phyloP scores from a whole-genome alignment of 2,888 invertebrate genomes.

The Poecilus cupreus region DNA sequence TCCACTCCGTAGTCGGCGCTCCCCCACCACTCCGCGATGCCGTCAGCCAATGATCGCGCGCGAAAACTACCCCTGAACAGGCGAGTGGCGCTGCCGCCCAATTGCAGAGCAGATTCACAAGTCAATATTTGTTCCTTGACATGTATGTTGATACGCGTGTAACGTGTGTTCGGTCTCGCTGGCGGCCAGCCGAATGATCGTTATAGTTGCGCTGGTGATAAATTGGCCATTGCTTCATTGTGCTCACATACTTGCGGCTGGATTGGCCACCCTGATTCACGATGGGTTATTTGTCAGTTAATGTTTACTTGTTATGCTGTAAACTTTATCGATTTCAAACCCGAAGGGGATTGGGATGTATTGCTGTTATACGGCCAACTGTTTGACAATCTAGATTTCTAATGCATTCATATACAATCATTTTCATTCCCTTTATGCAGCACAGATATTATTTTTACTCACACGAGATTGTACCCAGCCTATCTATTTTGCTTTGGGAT shows the following conservation, averaged over 20 bases:
- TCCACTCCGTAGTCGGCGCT: conserved; percentile 60
- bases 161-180: conserved; percentile 2
- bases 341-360: not conserved
- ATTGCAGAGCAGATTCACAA: conserved; percentile 72
- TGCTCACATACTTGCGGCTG: conserved; percentile 59
- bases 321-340: conserved; percentile 22
- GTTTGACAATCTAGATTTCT: not conserved
- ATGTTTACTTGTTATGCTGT: conserved; percentile 24
- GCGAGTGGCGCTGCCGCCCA: conserved; percentile 70
- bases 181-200: conserved; percentile 65
- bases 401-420: too few relatives aligned
- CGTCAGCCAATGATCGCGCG: conserved; percentile 65
- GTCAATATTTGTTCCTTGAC: conserved; percentile 71
- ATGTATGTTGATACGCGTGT: conserved; percentile 49
- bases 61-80: conserved; percentile 66
- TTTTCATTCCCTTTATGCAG: too few relatives aligned
- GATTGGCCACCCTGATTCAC: not conserved
- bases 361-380: not conserved
- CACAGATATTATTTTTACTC: too few relatives aligned
- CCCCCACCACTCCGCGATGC: conserved; percentile 37
- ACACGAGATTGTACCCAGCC: too few relatives aligned
- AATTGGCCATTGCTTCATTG: conserved; percentile 68
- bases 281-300: conserved; percentile 8
- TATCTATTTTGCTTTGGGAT: too few relatives aligned
- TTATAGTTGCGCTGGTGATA: conserved; percentile 65